A percentile compares a stretch with the other conserved stretches of the same genome.
Conservation (phyloP, 2,113 vertebrate genomes). For the Brachyhypopomus gauderio region DNA sequence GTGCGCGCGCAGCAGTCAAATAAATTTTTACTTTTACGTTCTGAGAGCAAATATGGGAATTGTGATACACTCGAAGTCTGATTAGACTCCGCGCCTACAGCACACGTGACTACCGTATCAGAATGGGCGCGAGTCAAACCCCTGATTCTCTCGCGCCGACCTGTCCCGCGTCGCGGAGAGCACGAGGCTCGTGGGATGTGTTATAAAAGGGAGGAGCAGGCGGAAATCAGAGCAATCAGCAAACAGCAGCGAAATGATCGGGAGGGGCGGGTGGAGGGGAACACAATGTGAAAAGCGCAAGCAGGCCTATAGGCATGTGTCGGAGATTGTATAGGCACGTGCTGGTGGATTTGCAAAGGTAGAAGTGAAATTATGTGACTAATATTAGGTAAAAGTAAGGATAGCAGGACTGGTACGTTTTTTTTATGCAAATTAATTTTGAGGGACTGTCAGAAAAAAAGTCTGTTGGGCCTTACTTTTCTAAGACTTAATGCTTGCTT, state of each 20-base stretch:
- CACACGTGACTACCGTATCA: neutral
- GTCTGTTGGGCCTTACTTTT: neutral
- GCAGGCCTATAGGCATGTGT: neutral
- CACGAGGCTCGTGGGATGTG: neutral
- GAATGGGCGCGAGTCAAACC: constrained; percentile 5
- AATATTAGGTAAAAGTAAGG: neutral
- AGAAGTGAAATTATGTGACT: neutral
- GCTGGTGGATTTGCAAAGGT: neutral
- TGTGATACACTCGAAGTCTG: neutral
- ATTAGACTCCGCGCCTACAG: neutral
- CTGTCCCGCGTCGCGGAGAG: neutral
- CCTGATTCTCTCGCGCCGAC: neutral
- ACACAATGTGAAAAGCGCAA: neutral
- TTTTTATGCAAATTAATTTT: too few species aligned
- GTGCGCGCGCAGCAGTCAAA: too few species aligned
- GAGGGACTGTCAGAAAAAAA: neutral
- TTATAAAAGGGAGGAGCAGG: neutral
- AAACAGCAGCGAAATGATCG: constrained; percentile 26
- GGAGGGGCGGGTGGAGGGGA: neutral
- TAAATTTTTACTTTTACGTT: too few species aligned
- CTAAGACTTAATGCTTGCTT: neutral
- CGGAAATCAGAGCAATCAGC: constrained; percentile 37
- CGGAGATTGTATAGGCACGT: neutral
- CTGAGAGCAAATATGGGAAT: neutral
- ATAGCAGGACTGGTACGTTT: neutral